Evolutionary conservation across 2,797 vertebrate genomes (phyloP), one percentile per base, ranked within the genome.

Genomic region (Propithecus deckenii): DNA sequence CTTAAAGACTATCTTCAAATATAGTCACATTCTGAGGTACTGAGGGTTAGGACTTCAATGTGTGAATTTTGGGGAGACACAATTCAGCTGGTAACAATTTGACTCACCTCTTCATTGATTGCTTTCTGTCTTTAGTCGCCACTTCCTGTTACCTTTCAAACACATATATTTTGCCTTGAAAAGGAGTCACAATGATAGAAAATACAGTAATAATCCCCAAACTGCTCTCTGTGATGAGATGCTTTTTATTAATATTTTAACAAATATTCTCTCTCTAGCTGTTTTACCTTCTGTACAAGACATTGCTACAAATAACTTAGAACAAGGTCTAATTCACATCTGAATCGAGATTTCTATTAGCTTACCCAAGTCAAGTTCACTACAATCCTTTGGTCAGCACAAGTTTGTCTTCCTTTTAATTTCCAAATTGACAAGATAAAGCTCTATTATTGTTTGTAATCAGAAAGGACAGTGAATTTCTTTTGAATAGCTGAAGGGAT

Each of bases 201-300:
- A 85, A 74, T 17, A 93, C 18, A 22, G 3, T 25, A 74, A 32
- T 28, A 74, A 55, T 59, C 18, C 57, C 8, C 18, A 55, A 80
- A 41, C 30, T 90, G 13, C n/a, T 91, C 1, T 87, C 38, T 91
- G 28, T 48, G 38, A 65, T 86, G 72, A 59, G 41, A 59, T 78
- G 28, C 17, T 86, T 65, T 94, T 81, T 67, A 75, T 59, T 59
- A 59, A 59, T 28, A 59, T 95, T 91, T 93, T 92, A 94, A 76
- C 63, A 94, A 87, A 50, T 69, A 92, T 61, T 55, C 59, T 89
- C 11, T 91, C 13, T 28, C 38, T 89, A 52, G 10, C 8, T 59
- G 32, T 48, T 71, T 38, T 28, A 55, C 92, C 23, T 94, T 46
- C 63, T 86, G 15, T 74, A 63, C 7, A 69, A 78, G 48, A 65